Evolutionary conservation across 2,888 invertebrate species (phyloP), one percentile per base, ranked within the genome.

Genomic region (Zhengitettix transpicula): DNA sequence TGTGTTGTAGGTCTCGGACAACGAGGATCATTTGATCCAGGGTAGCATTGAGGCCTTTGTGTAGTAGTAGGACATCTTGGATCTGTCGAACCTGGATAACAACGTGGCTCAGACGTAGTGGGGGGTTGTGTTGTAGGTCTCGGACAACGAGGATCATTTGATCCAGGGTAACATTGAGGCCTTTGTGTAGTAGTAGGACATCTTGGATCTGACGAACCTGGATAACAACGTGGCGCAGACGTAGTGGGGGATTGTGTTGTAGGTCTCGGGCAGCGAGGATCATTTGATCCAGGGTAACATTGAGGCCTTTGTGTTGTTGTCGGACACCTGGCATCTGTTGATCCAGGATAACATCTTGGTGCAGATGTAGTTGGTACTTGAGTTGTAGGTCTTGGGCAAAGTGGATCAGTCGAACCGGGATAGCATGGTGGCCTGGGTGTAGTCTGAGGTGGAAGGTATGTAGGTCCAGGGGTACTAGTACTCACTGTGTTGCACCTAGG

Each of bases 401-500:
- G 47, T 1, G 47, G 47, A n/a, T 47, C 47, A 14, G 2, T 47
- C 9, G 47, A 47, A 5, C 47, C 47, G 5, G 47, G 47, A 47
- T 47, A 47, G 8, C 55, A 40, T 1, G 51, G 53, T 55, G 62
- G 61, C 14, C 41, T 55, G 28, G 55, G 58, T 5, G 63, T 61
- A 52, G 64, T 61, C 16, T 61, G 62, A 42, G 64, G 65, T 47
- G 57, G 58, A 10, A 67, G 67, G 63, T 68, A 68, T 42, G 67
- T 64, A 9, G 68, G 63, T 56, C 68, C 67, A 1, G 63, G 65
- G 75, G 66, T 73, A 42, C 59, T n/a, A 58, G 59, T 41, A 75
- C 67, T 70, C 75, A 56, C 72, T 65, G 68, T 5, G 71, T 67
- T 65, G 55, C 67, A 67, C 10, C 64, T 55, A 16, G 67, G 65